phyloP scores from a whole-genome alignment of 2,888 invertebrate genomes.

The Pocota personata region DNA sequence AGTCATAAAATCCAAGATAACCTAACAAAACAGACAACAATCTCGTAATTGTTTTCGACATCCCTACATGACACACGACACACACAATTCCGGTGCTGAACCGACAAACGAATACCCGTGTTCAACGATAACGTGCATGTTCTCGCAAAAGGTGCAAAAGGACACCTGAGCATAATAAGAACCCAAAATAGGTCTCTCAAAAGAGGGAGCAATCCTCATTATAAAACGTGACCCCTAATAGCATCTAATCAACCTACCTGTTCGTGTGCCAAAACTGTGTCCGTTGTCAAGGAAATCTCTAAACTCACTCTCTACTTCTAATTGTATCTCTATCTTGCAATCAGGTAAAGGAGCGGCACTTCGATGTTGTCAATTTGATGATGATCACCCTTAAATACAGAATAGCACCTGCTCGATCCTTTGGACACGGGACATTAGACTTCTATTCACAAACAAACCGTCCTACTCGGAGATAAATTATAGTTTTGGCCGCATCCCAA shows the following conservation, averaged over 20 bases:
- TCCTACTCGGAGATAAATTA: slow-evolving; percentile 62
- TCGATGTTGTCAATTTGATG: slow-evolving; percentile 69
- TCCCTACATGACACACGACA: slow-evolving; percentile 58
- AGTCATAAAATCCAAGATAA: slow-evolving; percentile 57
- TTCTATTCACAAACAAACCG: slow-evolving; percentile 71
- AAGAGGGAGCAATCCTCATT: slow-evolving; percentile 49
- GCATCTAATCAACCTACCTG: slow-evolving; percentile 67
- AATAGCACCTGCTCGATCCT: slow-evolving; percentile 59
- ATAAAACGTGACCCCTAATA: slow-evolving; percentile 55
- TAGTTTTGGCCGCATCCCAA: slow-evolving; percentile 40
- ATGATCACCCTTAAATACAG: slow-evolving; percentile 56
- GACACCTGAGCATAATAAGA: slow-evolving; percentile 48
- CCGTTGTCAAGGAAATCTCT: slow-evolving; percentile 58
- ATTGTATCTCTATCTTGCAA: slow-evolving; percentile 64
- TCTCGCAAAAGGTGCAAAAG: slow-evolving; percentile 69
- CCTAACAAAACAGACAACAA: slow-evolving; percentile 22
- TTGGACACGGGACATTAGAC: slow-evolving; percentile 68
- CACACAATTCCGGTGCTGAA: slow-evolving; percentile 43
- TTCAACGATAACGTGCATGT: slow-evolving; percentile 51
- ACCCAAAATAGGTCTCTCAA: background rate
- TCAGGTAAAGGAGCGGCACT: slow-evolving; percentile 61
- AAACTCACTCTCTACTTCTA: slow-evolving; percentile 52
- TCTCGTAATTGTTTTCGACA: slow-evolving; percentile 56
- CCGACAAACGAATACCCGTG: slow-evolving; percentile 48
- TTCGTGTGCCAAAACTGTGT: slow-evolving; percentile 69